Evolutionary conservation across 2,113 vertebrate species (phyloP), one percentile per base, ranked within the genome.

Genomic region (Falco punctatus): DNA sequence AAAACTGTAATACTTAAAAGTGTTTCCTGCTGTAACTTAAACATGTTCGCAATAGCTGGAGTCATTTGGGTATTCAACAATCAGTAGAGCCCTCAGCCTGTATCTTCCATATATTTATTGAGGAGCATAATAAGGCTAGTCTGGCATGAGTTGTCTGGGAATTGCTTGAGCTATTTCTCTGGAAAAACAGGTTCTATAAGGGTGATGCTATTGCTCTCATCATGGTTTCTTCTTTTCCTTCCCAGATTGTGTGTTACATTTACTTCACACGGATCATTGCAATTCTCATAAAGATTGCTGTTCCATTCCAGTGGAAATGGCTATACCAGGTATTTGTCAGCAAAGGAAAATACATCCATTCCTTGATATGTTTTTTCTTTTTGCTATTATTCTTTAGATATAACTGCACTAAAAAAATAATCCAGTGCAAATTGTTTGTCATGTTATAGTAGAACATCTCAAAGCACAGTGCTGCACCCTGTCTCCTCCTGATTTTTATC

Each of bases 241-340:
- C 61, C 42, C 40, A 99, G 99, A 99, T 99, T 35, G 98, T 99
- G 23, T 99, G 98, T 96, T 99, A 99, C 91, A 98, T 99, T 86
- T 99, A 99, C 97, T 99, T 99, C 97, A 99, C 99, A 71, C 98
- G 98, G 89, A 99, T 99, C 96, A 99, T 99, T 38, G 98, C 99
- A 11, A 98, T 99, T 90, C 98, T 99, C 92, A 98, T 99, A 96
- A 99, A 98, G 90, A 98, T 99, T 35, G 98, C 98, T 11, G 98
- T 99, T 49, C 99, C 98, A 1, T 99, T 99, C 98, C 98, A 99
- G 96, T 99, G 98, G 99, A 99, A 99, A 85, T 99, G 98, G 99
- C 98, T 99, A 8, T 99, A 99, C 97, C 98, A 99, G 98, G 98
- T 99, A 96, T 58, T 85, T 57, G 59, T 26, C 77, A 58, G 24